Conservation (phyloP, 2,797 vertebrate species). For the Anguilla pacifica region DNA sequence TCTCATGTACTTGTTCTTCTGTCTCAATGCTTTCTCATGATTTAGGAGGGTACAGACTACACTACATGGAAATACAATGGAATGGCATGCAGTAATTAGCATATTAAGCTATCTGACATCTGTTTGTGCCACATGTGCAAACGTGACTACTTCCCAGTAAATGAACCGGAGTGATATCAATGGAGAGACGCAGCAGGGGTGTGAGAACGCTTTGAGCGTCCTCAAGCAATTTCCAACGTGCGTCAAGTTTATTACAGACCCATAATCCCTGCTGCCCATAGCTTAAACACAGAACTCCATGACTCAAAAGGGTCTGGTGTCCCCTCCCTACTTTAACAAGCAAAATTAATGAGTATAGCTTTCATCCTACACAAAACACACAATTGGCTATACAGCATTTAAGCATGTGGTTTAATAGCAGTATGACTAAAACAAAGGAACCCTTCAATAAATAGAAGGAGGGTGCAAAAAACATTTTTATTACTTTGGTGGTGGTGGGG, state of each 20-base stretch:
- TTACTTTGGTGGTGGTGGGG: background rate
- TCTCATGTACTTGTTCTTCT: background rate
- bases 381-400: background rate
- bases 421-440: background rate
- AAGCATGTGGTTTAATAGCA: background rate
- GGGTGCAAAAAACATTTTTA: background rate
- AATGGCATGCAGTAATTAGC: background rate
- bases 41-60: background rate
- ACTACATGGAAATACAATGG: background rate
- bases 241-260: background rate
- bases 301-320: background rate
- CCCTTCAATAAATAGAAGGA: background rate
- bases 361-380: background rate
- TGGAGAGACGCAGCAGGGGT: background rate
- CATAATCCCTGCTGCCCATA: background rate
- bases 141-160: background rate
- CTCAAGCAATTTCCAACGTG: background rate
- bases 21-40: background rate
- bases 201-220: background rate
- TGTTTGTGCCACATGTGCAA: background rate
- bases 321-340: background rate
- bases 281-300: background rate
- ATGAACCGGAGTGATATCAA: background rate
- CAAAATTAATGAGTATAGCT: background rate
- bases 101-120: background rate